Conservation (phyloP, 2,888 invertebrate genomes). For the Lasius platythorax region DNA sequence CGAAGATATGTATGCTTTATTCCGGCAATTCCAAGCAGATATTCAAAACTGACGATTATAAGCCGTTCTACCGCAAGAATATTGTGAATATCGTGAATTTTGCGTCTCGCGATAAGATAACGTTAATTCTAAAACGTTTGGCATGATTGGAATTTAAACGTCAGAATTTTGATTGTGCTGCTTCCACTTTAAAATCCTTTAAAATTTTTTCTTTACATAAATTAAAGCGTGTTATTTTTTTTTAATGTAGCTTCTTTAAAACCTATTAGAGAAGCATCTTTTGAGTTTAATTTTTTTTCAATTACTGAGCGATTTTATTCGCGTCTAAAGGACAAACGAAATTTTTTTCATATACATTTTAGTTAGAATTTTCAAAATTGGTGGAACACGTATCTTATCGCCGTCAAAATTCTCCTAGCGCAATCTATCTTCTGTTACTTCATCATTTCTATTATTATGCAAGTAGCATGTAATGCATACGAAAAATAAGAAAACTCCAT, state of each 20-base stretch:
- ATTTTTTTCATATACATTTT: not conserved
- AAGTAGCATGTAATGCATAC: not conserved
- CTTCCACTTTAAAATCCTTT: not conserved
- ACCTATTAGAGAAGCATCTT: not conserved
- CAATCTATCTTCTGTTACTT: not conserved
- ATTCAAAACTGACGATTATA: constrained; percentile 2
- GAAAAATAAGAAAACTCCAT: not conserved
- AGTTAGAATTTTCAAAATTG: not conserved
- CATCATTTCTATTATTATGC: constrained; percentile 18
- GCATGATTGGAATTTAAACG: not conserved
- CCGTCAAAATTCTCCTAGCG: not conserved
- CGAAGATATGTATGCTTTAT: constrained; percentile 22
- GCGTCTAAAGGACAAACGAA: not conserved
- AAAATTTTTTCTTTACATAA: not conserved
- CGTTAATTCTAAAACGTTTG: not conserved
- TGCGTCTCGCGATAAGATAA: not conserved
- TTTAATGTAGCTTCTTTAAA: not conserved
- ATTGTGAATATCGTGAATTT: constrained; percentile 1
- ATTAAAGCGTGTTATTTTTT: not conserved
- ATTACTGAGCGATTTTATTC: not conserved
- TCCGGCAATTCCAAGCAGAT: constrained; percentile 22
- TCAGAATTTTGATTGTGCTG: not conserved
- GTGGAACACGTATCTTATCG: not conserved
- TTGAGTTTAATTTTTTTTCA: not conserved
- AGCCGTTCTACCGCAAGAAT: not conserved